phyloP scores from a whole-genome alignment of 64 coral and sea anemone genomes.

The Montipora sp. region DNA sequence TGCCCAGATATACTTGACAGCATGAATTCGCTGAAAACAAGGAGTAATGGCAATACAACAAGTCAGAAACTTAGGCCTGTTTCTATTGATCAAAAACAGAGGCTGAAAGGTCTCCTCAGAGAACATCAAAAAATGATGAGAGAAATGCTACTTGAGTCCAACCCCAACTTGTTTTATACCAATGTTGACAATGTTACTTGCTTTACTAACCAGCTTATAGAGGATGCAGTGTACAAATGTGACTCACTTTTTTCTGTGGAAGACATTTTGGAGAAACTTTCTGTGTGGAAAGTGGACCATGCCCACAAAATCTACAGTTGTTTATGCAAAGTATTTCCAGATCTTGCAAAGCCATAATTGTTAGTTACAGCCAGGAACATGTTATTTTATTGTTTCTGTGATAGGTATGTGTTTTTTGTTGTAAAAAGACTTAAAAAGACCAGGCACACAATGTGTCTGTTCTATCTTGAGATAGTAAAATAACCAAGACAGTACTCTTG shows the following conservation, averaged over 20 bases:
- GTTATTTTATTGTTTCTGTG: background rate
- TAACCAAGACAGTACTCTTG: background rate
- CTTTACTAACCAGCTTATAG: conserved; percentile 23
- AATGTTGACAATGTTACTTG: conserved; percentile 15
- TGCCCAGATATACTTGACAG: background rate
- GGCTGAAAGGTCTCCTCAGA: background rate
- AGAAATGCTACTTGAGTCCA: background rate
- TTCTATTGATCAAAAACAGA: conserved; percentile 5
- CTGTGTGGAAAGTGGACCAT: conserved; percentile 47
- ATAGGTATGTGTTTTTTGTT: background rate
- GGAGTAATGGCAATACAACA: background rate
- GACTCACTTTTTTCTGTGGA: conserved; percentile 50
- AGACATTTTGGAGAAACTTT: conserved; percentile 24
- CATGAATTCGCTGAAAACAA: background rate
- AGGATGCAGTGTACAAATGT: conserved; percentile 25
- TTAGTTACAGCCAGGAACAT: background rate
- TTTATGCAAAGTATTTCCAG: conserved; percentile 25
- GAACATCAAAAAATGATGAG: background rate
- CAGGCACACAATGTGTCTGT: background rate
- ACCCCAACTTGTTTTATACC: background rate
- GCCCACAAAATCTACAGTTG: conserved; percentile 28
- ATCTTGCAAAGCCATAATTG: background rate
- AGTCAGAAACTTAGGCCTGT: background rate
- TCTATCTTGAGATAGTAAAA: background rate
- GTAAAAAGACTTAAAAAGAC: conserved; percentile 1